Evolutionary conservation across 2,888 invertebrate species (phyloP).

Genomic region (Netelia fuscicornis): DNA sequence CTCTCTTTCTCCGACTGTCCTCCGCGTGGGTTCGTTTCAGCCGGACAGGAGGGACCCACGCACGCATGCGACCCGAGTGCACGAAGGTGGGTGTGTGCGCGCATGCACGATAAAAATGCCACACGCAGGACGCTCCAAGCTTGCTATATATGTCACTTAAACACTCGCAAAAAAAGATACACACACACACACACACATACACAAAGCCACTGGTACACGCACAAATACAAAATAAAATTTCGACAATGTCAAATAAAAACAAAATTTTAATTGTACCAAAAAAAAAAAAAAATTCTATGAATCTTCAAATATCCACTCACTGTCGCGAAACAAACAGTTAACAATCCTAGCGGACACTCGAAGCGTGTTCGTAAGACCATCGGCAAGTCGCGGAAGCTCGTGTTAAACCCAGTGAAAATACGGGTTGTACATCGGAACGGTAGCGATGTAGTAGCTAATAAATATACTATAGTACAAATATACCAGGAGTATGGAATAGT

Average conservation of each 20-base stretch:
- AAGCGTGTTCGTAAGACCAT: not conserved
- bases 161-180: not conserved
- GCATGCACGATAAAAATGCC: conserved; percentile 18
- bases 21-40: conserved; percentile 70
- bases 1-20: not conserved
- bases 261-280: no score
- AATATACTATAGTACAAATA: conserved; percentile 17
- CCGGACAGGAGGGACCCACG: conserved; percentile 70
- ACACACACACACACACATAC: not conserved
- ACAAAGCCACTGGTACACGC: not conserved
- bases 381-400: not conserved
- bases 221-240: no score
- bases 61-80: conserved; percentile 41
- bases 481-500: conserved; percentile 75
- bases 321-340: not conserved
- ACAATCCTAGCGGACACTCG: not conserved
- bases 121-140: not conserved
- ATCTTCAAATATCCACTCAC: not conserved
- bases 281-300: not conserved
- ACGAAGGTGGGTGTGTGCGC: conserved; percentile 45
- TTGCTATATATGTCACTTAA: not conserved
- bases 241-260: no score
- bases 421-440: not conserved
- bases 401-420: not conserved
- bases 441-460: not conserved